These are phyloP conservation scores for Eristalis tenax DNA, from an alignment of 2,888 invertebrate species.

Conservation along the genomic window DNA sequence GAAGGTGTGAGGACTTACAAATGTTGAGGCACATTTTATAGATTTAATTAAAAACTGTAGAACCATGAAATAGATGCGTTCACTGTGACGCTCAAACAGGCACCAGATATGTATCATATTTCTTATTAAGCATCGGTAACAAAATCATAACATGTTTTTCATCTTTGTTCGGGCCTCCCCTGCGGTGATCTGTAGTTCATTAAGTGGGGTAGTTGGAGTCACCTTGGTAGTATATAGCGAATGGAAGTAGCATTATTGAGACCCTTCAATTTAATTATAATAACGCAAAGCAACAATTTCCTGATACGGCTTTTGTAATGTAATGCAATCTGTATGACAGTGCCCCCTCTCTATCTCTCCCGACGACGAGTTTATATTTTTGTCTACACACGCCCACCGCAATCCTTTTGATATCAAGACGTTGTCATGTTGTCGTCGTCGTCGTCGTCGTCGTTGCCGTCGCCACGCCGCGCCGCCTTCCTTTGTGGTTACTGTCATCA, in stretches of 20 bases:
- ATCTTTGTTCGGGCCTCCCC: neutral
- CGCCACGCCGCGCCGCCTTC: constrained; percentile 20
- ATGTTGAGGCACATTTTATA: constrained; percentile 71
- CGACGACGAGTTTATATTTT: neutral
- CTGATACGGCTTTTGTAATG: constrained; percentile 70
- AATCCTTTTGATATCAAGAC: constrained; percentile 70
- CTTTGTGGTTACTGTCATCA: constrained; percentile 43
- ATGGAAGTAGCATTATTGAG: constrained; percentile 63
- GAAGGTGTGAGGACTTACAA: no score
- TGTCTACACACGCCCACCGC: constrained; percentile 10
- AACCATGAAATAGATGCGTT: constrained; percentile 46
- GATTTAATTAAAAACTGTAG: constrained; percentile 72
- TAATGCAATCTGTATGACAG: constrained; percentile 61
- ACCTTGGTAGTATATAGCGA: constrained; percentile 42
- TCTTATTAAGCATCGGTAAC: neutral
- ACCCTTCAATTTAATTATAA: constrained; percentile 71
- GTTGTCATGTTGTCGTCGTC: constrained; percentile 28
- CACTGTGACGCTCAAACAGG: neutral
- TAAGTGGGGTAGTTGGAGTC: constrained; percentile 32
- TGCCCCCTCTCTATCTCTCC: constrained; percentile 13
- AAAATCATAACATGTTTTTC: neutral
- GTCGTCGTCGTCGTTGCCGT: constrained; percentile 11
- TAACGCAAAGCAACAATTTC: constrained; percentile 71
- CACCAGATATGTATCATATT: no score
- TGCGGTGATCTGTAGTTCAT: constrained; percentile 36